Base-by-base conservation (phyloP, 2,888 invertebrate species). In the Zonitis immaculata region DNA sequence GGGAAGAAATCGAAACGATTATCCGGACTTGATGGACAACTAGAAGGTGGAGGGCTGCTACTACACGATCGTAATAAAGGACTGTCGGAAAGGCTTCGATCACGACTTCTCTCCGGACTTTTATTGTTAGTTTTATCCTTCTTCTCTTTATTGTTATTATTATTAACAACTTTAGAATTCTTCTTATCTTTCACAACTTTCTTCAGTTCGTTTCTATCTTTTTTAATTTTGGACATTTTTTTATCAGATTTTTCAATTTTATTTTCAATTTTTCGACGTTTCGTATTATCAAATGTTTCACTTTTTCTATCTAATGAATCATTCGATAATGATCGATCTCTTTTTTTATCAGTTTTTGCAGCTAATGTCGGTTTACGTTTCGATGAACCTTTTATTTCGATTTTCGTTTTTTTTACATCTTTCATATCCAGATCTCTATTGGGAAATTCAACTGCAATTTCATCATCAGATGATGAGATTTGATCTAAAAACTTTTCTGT, bases 401-500 rank as follows among this genome's bases (percentile, higher is more conserved):
- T 5, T 47, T 52, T 44, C 5, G 9, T 39, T 42, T 50, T 60
- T 52, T 47, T 54, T 18, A 44, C 9, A 11, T 52, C 53, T 28
- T 54, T 61, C 32, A 52, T 42, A 74, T 73, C 76, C 74, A 71
- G 71, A 8, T 73, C 72, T 42, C 72, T 68, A 59, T 78, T 76
- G 7, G 78, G 83, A 74, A 82, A 87, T 70, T 86, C 86, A 3
- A 87, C 82, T 54, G 85, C 85, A 50, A 85, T 84, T 73, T 86
- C 86, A 71, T 87, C 87, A 69, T 92, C 92, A 20, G 91, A 89
- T 1, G 87, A 87, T 8, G 88, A 85, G 59, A 89, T 82, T 65
- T 88, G 85, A 71, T 91, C 89, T 59, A 93, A 82, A 73, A 89
- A 93, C 67, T 89, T 86, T 70, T 89, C 88, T 3, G 90, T 88